Evolutionary conservation across 2,888 invertebrate species (phyloP).

Genomic region (Furcula furcula): DNA sequence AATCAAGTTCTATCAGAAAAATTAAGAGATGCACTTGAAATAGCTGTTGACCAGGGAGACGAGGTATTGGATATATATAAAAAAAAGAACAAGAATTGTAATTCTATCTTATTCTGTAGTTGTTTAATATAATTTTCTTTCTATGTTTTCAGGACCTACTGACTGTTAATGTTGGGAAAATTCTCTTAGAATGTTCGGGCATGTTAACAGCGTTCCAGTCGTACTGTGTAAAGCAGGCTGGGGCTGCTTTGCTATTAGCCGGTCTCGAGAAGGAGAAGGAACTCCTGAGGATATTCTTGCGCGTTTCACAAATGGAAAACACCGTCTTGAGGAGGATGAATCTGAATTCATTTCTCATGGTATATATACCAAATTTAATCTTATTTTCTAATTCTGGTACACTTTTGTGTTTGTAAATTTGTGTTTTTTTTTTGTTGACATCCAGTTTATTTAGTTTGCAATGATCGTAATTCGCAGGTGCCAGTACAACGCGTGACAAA

Average conservation of each 20-base stretch:
- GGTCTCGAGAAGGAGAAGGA: conserved; percentile 97
- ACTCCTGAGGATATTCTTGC: conserved; percentile 94
- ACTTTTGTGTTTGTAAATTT: too few species aligned
- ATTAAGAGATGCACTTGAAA: conserved; percentile 92
- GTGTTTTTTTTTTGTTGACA: too few species aligned
- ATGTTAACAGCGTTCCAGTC: conserved; percentile 98
- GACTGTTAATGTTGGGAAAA: conserved; percentile 94
- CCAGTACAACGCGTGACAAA: conserved; percentile 98
- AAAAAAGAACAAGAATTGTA: too few species aligned
- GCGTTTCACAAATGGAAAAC: conserved; percentile 98
- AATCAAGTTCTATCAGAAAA: conserved; percentile 93
- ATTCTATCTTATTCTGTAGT: too few species aligned
- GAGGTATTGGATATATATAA: too few species aligned
- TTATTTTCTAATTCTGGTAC: too few species aligned
- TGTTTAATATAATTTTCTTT: too few species aligned
- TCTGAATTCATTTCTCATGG: conserved; percentile 98
- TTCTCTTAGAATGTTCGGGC: conserved; percentile 93
- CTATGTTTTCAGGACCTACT: conserved; percentile 85
- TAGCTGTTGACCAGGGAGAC: conserved; percentile 90
- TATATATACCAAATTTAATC: conserved; percentile 46
- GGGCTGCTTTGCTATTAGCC: conserved; percentile 92
- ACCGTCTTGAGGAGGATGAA: conserved; percentile 96
- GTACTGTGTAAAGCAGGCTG: conserved; percentile 96
- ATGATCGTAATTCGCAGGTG: conserved; percentile 83
- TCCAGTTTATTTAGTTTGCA: too few species aligned